Evolutionary conservation across 2,888 invertebrate species (phyloP), one percentile per base, ranked within the genome.

Genomic region (Oscheius onirici): DNA sequence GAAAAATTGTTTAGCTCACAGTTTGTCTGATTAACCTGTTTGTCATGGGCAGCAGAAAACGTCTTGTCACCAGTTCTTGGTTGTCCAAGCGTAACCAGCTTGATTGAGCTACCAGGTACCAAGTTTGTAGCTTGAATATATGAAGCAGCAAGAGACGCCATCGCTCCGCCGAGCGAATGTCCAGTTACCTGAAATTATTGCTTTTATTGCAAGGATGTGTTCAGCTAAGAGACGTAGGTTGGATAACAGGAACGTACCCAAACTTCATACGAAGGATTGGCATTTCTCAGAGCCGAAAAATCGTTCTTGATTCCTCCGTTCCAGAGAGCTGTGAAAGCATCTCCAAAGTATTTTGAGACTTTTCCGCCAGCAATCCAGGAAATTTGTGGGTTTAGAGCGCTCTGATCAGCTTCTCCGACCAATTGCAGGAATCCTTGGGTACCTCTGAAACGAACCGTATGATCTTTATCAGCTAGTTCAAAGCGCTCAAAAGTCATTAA

Each of bases 251-350:
- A n/a, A 17, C 73, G 71, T 15, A 81, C 76, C 79, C 81, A 84
- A 10, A 84, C 58, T 52, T 78, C 73, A 58, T 79, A 84, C 17
- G 22, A 69, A n/a, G 80, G 81, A 68, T 84, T 75, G 20, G 72
- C 68, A 43, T 77, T 76, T 54, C 72, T 66, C 20, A 80, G 69
- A 26, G 71, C 28, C 11, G 54, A 60, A 22, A 83, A 71, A 60
- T 81, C 83, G 55, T 78, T 77, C 41, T 78, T 76, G 69, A 84
- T 78, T 71, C 84, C 84, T 24, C 49, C 69, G 13, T 69, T 67
- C 84, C 84, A 84, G 10, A 84, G 54, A n/a, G 70, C 70, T 17
- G 65, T 71, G 75, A 82, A 84, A 10, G 83, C 84, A 52, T 81
- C 79, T 58, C 76, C 76, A 70, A 84, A 84, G 71, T 84, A 84